phyloP scores from a whole-genome alignment of 2,113 vertebrate genomes.

The Sphaerodactylus townsendi region DNA sequence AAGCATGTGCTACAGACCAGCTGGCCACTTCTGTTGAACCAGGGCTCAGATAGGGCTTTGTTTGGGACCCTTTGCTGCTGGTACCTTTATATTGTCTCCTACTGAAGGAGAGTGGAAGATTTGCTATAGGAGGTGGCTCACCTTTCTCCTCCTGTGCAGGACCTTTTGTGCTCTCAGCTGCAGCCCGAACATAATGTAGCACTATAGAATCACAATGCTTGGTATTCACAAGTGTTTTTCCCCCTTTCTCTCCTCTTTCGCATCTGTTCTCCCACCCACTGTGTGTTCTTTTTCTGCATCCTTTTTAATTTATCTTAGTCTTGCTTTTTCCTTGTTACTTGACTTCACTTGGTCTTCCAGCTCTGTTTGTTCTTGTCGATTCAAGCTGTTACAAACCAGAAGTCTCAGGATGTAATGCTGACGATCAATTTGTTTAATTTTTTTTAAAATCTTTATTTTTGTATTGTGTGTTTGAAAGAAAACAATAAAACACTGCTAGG shows the following conservation, averaged over 20 bases:
- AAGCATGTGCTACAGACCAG: conserved; percentile 3
- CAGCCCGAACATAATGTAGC: conserved; percentile 25
- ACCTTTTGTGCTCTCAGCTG: conserved; percentile 28
- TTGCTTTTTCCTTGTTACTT: conserved; percentile 17
- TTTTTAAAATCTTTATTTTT: conserved; percentile 74
- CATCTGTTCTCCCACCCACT: background rate
- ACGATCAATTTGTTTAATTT: conserved; percentile 65
- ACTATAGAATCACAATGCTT: conserved; percentile 16
- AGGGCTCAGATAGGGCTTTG: background rate
- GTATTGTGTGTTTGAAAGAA: conserved; percentile 49
- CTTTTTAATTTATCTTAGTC: conserved; percentile 17
- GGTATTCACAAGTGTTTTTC: conserved; percentile 50
- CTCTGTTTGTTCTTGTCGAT: conserved; percentile 57
- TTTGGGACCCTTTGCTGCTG: background rate
- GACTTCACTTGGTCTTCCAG: background rate
- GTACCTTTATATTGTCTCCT: background rate
- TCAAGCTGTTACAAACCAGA: conserved; percentile 77
- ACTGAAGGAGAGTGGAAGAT: background rate
- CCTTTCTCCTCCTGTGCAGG: conserved; percentile 3
- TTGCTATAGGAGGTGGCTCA: conserved; percentile 33
- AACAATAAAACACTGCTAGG: conserved; percentile 25
- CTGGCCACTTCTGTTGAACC: background rate
- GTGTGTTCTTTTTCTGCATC: conserved; percentile 12
- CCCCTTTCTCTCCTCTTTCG: background rate
- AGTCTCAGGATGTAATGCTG: conserved; percentile 72